These are phyloP conservation scores for Varroa destructor DNA, from an alignment of 1,140 invertebrate genomes.

Conservation along the genomic window DNA sequence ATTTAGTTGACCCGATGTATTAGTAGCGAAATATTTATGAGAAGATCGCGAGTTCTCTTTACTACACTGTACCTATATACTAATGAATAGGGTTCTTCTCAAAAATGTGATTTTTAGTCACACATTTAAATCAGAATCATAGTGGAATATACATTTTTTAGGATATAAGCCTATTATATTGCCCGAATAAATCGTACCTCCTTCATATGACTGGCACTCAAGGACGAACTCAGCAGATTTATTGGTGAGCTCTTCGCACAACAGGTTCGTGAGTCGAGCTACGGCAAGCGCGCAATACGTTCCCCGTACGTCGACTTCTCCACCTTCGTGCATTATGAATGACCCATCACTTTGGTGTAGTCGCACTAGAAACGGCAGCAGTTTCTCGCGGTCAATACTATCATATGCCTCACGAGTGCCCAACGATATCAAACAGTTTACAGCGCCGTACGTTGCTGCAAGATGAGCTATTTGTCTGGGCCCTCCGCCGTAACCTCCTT, in stretches of 20 bases:
- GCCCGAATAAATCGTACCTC: slow-evolving; percentile 28
- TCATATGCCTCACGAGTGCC: slow-evolving; percentile 41
- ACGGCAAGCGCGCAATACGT: slow-evolving; percentile 85
- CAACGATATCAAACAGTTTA: slow-evolving; percentile 77
- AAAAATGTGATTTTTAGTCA: too few species aligned
- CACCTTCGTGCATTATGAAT: slow-evolving; percentile 75
- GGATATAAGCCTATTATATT: too few species aligned
- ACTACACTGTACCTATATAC: too few species aligned
- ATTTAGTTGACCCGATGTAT: too few species aligned
- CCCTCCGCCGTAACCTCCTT: slow-evolving; percentile 85
- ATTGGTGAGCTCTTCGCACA: slow-evolving; percentile 60
- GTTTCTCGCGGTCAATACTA: slow-evolving; percentile 44
- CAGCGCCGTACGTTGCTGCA: slow-evolving; percentile 89
- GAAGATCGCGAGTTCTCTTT: too few species aligned
- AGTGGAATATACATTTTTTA: too few species aligned
- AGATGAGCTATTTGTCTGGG: slow-evolving; percentile 80
- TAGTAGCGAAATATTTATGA: too few species aligned
- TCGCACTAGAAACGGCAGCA: slow-evolving; percentile 62
- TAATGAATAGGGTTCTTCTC: too few species aligned
- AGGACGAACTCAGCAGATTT: slow-evolving; percentile 78
- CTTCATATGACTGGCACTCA: slow-evolving; percentile 36
- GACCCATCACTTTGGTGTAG: slow-evolving; percentile 69
- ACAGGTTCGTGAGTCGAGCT: slow-evolving; percentile 71
- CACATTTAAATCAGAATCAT: too few species aligned
- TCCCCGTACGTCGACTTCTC: slow-evolving; percentile 87